A percentile compares a stretch with the other conserved stretches of the same genome.
Conservation (phyloP, 2,113 vertebrate species). For the Rhabdornis inornatus region DNA sequence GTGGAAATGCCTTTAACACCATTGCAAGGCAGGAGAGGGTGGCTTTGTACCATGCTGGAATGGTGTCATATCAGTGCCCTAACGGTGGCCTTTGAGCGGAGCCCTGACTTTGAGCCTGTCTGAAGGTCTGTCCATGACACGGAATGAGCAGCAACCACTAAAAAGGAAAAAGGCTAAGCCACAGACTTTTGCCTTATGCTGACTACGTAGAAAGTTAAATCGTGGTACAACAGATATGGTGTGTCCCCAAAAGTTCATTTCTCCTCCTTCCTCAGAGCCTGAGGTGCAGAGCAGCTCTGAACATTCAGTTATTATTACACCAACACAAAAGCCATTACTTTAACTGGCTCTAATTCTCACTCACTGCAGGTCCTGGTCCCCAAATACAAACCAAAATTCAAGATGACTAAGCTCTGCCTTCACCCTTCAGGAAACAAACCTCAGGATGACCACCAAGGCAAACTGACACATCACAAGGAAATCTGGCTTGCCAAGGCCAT, state of each 20-base stretch:
- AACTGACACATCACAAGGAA: not conserved
- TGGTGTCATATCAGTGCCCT: not conserved
- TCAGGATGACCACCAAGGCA: not conserved
- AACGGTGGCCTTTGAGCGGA: not conserved
- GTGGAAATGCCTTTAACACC: not conserved
- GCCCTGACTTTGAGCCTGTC: not conserved
- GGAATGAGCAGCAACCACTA: not conserved
- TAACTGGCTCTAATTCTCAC: not conserved
- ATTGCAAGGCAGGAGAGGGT: not conserved
- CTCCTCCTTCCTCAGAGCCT: not conserved
- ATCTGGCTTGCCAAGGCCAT: not conserved
- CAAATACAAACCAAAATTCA: not conserved
- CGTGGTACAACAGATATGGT: accelerated
- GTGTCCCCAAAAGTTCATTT: not conserved
- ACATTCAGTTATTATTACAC: not conserved
- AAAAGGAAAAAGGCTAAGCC: not conserved
- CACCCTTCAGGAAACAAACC: not conserved
- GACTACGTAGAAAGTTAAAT: not conserved
- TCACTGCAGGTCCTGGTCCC: not conserved
- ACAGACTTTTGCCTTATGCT: not conserved
- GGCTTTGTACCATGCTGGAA: not conserved
- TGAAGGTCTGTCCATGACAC: not conserved
- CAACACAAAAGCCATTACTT: not conserved
- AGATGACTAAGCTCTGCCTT: not conserved
- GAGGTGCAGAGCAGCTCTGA: not conserved